These are phyloP conservation scores for Oryctolagus cuniculus DNA, from an alignment of 2,113 vertebrate species.

Conservation along the genomic window mOryCun1.1 NC_091435.1:148861001-148861500, in stretches of 20 bases:
- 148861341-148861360: background rate
- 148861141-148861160: background rate
- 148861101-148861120: background rate
- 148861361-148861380: background rate
- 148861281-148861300: background rate
- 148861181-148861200: background rate
- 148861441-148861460: too few species aligned
- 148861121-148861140: background rate
- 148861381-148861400: background rate
- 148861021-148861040: slow-evolving; percentile 1
- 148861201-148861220: background rate
- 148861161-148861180: background rate
- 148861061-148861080: slow-evolving; percentile 1
- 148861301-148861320: background rate
- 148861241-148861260: background rate
- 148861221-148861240: background rate
- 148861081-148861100: background rate
- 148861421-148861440: too few species aligned
- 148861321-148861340: background rate
- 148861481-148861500: too few species aligned
- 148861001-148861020: background rate
- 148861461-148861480: too few species aligned
- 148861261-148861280: background rate
- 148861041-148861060: background rate
- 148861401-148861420: too few species aligned